These are phyloP conservation scores for Anoplophora glabripennis DNA, from an alignment of 1,140 invertebrate genomes.

Conservation along the genomic window DNA sequence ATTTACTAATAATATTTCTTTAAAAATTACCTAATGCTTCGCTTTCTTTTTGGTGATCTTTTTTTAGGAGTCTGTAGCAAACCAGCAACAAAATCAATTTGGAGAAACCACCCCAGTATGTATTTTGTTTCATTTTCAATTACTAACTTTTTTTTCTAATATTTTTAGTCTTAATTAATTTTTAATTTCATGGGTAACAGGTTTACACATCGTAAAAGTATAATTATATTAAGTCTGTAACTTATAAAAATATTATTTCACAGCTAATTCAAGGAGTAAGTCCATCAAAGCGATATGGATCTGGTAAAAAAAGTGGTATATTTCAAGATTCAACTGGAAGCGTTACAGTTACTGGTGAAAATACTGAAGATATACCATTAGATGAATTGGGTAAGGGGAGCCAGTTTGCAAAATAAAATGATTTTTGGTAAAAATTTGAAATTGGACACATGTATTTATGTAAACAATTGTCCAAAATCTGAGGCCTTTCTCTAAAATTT, in stretches of 20 bases:
- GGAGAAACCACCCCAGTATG: constrained; percentile 58
- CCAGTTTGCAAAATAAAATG: too few relatives aligned
- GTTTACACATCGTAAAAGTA: too few relatives aligned
- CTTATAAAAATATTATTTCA: constrained; percentile 21
- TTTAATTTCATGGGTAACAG: too few relatives aligned
- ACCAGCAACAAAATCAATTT: constrained; percentile 24
- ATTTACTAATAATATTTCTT: too few relatives aligned
- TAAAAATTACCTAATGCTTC: constrained; percentile 30
- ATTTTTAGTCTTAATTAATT: too few relatives aligned
- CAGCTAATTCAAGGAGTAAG: constrained; percentile 57
- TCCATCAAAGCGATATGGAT: constrained; percentile 53
- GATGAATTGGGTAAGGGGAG: constrained; percentile 52
- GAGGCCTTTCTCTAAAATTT: too few relatives aligned
- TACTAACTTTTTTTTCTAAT: constrained; percentile 22
- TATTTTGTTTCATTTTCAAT: constrained; percentile 48
- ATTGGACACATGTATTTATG: too few relatives aligned
- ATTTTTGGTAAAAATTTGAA: too few relatives aligned
- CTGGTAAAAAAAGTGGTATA: constrained; percentile 45
- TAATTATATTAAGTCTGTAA: neutral
- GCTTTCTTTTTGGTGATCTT: constrained; percentile 51
- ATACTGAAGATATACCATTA: constrained; percentile 54
- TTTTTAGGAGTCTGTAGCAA: constrained; percentile 38
- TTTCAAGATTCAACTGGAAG: constrained; percentile 68
- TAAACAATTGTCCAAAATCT: too few relatives aligned
- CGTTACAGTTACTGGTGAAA: constrained; percentile 59